Percentiles rank a stretch among this genome's conserved stretches.
Evolutionary conservation across 2,888 invertebrate species (phyloP).

Genomic region (Agrilus biguttatus): DNA sequence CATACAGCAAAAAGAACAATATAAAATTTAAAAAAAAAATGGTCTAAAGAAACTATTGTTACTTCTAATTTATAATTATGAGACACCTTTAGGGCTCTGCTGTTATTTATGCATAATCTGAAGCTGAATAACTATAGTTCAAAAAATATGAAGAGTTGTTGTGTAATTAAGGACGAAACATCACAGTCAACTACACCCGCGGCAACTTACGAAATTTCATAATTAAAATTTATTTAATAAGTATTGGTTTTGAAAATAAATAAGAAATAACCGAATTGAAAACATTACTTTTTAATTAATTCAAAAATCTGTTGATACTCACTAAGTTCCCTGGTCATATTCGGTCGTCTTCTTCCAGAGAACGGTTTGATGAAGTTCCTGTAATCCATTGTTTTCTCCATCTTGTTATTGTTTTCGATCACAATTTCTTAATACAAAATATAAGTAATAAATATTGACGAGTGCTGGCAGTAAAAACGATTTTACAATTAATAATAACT

Average conservation of each 20-base stretch:
- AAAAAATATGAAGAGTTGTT: background rate
- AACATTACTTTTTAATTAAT: background rate
- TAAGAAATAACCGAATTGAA: background rate
- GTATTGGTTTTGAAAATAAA: background rate
- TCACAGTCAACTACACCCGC: too few relatives aligned
- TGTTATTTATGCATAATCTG: background rate
- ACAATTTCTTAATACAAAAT: constrained; percentile 3
- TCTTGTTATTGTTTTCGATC: constrained; percentile 2
- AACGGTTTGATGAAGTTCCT: constrained; percentile 32
- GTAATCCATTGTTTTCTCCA: constrained; percentile 28
- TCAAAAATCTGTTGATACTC: constrained; percentile 17
- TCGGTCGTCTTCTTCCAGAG: constrained; percentile 33
- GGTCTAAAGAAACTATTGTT: too few relatives aligned
- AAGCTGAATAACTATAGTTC: background rate
- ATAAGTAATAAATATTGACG: too few relatives aligned
- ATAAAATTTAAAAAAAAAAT: too few relatives aligned
- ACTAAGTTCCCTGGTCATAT: constrained; percentile 39
- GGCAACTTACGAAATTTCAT: too few relatives aligned
- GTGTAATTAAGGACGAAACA: background rate
- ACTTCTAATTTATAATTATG: too few relatives aligned
- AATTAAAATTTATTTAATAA: too few relatives aligned
- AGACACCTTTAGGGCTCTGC: too few relatives aligned
- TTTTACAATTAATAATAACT: too few relatives aligned
- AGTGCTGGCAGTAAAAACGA: too few relatives aligned
- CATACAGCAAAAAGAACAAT: too few relatives aligned